Base-by-base conservation (phyloP, 2,888 invertebrate genomes). In the Clivina fossor region DNA sequence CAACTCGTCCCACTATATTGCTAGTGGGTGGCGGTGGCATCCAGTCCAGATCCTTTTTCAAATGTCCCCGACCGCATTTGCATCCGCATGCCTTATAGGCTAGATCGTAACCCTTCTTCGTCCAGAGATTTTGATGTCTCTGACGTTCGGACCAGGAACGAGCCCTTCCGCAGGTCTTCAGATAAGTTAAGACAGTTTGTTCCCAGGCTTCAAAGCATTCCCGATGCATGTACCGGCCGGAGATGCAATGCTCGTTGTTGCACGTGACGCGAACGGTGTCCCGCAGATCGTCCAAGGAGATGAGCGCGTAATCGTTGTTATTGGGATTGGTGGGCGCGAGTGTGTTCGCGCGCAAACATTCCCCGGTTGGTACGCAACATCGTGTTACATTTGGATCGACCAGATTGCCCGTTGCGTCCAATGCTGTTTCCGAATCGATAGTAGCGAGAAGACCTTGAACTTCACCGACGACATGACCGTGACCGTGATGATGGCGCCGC, bases 131-230 rank as follows among this genome's bases (percentile, higher is more conserved):
- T 77, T 96, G 95, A 66, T 88, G 85, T 20, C 95, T 82, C 73
- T 96, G 96, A 56, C 93, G 82, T 72, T 96, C 95, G 28, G 93
- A 93, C 96, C 96, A 96, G 62, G 90, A 91, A 16, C 95, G 80
- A 2, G 95, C 94, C 26, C 95, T 78, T 44, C 94, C 93, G 76
- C 92, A 92, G 26, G 90, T 88, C 73, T 93, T 91, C 58, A 97
- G 79, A 69, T 91, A 93, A 48, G 88, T 86, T 63, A 96, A 79
- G 56, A 96, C 90, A 28, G 87, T 82, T 72, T 86, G 86, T 76
- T 97, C 95, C 93, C 94, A 97, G 65, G 86, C 83, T 64, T 93
- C 92, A 78, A 96, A 96, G 76, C 96, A 97, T 73, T 90, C 91
- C 64, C 88, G 85, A 80, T 97, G 97, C 96, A 97, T 96, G 72